Evolutionary conservation across 2,797 vertebrate genomes (phyloP), one percentile per base, ranked within the genome.

Genomic region (Tenualosa ilisha): DNA sequence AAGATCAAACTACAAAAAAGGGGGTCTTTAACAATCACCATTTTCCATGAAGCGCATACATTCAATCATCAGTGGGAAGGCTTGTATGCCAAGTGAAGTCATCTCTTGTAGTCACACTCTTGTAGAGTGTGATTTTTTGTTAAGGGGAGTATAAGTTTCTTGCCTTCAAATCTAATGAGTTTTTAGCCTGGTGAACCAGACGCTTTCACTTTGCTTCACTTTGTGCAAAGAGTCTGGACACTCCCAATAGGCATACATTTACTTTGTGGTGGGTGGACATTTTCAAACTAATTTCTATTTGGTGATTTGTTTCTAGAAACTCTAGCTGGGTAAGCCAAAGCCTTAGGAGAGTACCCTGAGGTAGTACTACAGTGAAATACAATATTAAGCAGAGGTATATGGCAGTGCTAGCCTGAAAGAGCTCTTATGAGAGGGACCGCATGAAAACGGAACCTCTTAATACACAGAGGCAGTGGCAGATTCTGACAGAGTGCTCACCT

Each of bases 21-120:
- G 88, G 86, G 65, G 79, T 63, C 81, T 53, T 86, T 88, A 82
- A 63, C 72, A 84, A 89, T 79, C 72, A 79, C 12, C 81, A 88
- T 79, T n/a, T 75, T 82, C 82, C 7, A 81, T 15, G 40, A 9
- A 46, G 40, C 17, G 20, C 72, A 79, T 43, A 46, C 5, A 79
- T 79, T 79, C 68, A 72, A 40, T 72, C 15, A 79, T 79, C 72
- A 46, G 72, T 22, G 17, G 72, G 40, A 46, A 79, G 72, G 37
- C 26, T 22, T 2, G 5, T 46, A 46, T 46, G 72, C 40, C 72
- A 43, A 79, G 68, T 75, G 17, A 79, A 79, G 40, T 79, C 31
- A 37, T 40, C 37, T 72, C 37, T 46, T 8, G 8, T 8, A 79
- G 12, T 79, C 31, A 31, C 31, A 31, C 31, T 31, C 31, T 31